Base-by-base conservation (phyloP, 2,113 vertebrate species). In the Promerops cafer region DNA sequence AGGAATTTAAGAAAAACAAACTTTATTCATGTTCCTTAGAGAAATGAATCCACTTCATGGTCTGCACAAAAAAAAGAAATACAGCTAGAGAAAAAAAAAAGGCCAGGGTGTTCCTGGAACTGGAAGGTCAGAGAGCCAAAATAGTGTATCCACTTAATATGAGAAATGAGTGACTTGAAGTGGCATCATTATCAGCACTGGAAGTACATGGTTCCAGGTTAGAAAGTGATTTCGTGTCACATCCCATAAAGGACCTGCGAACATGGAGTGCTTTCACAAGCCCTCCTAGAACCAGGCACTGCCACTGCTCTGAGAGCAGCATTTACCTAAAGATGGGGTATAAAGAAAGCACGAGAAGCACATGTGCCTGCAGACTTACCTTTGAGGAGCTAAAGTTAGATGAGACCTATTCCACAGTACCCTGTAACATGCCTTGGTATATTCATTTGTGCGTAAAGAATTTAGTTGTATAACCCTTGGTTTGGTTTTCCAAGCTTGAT, bases 1-100 rank as follows among this genome's bases (percentile, higher is more conserved):
- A 97, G 86, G 86, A 96, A 94, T 93, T 89, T 90, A 90, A 76
- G 80, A 92, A 96, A 95, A 96, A 92, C 91, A 97, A 97, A 97
- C 72, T 94, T 94, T 94, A 92, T 95, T 94, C 91, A 40, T 90
- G 89, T 87, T 94, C 86, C 83, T 93, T 78, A 75, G 91, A 93
- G 91, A 94, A 95, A 94, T 60, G 1, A 93, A 93, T 95, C 78
- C 56, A 70, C 83, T 89, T 89, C 4, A 5, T 89, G 72, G 35
- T 90, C 71, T 95, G 39, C 30, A 10, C 68, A 90, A 87, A 93
- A 90, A 87, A 93, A 92, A 89, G 89, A 93, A 96, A 87, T 84
- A 83, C 64, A 83, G 30, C 68, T 92, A 90, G 39, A 71, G 78
- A 83, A 89, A 83, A 92, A 75, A 79, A 83, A 88, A 92, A 75